Evolutionary conservation across 2,888 invertebrate species (phyloP), one percentile per base, ranked within the genome.

Genomic region (Hetaerina titia): DNA sequence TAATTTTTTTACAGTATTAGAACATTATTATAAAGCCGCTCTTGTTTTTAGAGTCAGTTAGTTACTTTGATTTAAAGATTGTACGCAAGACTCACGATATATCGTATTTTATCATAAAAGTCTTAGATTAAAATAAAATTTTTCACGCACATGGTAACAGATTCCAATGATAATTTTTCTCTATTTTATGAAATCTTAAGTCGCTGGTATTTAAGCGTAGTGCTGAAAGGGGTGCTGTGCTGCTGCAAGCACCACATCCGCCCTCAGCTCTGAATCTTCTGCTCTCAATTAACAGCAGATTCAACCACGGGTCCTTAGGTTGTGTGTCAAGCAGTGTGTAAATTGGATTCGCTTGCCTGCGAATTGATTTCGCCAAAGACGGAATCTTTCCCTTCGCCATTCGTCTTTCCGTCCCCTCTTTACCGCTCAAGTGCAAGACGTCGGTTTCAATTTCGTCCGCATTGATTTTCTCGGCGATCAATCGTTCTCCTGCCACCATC

Each of bases 311-410:
- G 31, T 81, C 81, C 81, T 81, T 81, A 31, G 81, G 81, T 81
- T 81, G 81, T 81, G 81, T 81, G 81, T 81, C 81, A 31, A 81
- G 81, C 81, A 81, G 81, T 81, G 31, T 81, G 31, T 81, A 81
- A 31, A 81, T 81, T 31, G 81, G 13, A 81, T 81, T 81, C 31
- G 25, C 25, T 81, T 81, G 81, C 81, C 31, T 31, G 81, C 81
- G 31, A 81, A 81, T 81, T n/a, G 81, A 81, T 25, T 31, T 81
- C 81, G 11, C 81, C 69, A 25, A 81, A 81, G 81, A 81, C 81
- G 25, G 5, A 13, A 81, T 81, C 31, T 31, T 81, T 31, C 25
- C 31, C 69, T 5, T 6, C 69, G 8, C 25, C n/a, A 31, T 31
- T 31, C 31, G 45, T 13, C 31, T 81, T 31, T 25, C 81, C 25